Evolutionary conservation across 2,113 vertebrate genomes (phyloP).

Genomic region (Hyaena hyaena): DNA sequence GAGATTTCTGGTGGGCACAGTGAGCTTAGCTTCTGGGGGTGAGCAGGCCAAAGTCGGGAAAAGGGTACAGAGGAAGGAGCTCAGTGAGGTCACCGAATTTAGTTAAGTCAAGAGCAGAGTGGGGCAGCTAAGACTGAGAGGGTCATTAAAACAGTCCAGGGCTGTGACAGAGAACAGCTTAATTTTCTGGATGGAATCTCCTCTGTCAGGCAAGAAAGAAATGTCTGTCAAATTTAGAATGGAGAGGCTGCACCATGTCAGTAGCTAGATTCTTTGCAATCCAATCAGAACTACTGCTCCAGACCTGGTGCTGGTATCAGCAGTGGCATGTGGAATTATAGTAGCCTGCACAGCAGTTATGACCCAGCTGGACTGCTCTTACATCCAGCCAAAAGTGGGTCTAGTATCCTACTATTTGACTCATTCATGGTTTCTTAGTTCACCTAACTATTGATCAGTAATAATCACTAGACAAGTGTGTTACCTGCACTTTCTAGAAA

Average conservation of each 20-base stretch:
- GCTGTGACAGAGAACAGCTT: not conserved
- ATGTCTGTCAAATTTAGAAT: not conserved
- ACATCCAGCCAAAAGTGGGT: not conserved
- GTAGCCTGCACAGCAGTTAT: not conserved
- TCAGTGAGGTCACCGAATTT: accelerated
- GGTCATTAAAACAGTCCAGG: too few species aligned
- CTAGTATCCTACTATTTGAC: not conserved
- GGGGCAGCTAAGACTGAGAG: not conserved
- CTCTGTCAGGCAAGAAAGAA: not conserved
- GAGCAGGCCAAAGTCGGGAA: not conserved
- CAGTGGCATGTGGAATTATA: accelerated
- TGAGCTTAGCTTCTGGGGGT: not conserved
- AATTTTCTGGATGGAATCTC: not conserved
- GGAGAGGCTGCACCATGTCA: not conserved
- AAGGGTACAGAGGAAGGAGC: not conserved
- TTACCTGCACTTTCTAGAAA: not conserved
- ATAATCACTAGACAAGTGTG: not conserved
- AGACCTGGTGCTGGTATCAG: not conserved
- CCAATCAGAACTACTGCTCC: not conserved
- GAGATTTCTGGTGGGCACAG: not conserved
- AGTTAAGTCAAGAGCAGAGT: not conserved
- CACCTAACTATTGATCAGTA: not conserved
- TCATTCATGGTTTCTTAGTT: not conserved
- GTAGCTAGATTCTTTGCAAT: not conserved
- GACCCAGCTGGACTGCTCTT: not conserved